Conservation (phyloP, 2,113 vertebrate genomes). For the Otolemur garnettii region DNA sequence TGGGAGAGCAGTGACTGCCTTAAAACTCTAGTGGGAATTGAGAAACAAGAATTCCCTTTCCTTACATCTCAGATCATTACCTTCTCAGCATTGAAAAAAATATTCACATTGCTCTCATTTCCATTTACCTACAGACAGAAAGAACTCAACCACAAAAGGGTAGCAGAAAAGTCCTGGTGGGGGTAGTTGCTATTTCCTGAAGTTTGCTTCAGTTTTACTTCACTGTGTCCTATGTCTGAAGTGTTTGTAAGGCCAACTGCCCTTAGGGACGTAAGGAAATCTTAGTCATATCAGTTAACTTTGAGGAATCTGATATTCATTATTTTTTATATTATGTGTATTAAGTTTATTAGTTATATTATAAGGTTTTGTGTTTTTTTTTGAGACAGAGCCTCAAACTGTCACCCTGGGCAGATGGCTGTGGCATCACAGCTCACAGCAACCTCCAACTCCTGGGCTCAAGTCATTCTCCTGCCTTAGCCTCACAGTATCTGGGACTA, state of each 20-base stretch:
- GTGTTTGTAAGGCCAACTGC: neutral
- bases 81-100: neutral
- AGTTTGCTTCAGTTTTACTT: neutral
- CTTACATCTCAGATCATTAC: neutral
- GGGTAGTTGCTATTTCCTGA: neutral
- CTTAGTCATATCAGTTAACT: neutral
- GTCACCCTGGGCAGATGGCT: too few species aligned
- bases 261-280: neutral
- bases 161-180: neutral
- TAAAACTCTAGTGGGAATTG: neutral
- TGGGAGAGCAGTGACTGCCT: neutral
- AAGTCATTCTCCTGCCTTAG: too few species aligned
- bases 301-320: neutral
- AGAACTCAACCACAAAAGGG: neutral
- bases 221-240: neutral
- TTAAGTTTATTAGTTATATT: constrained; percentile 5
- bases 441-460: too few species aligned
- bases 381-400: too few species aligned
- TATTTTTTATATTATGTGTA: neutral
- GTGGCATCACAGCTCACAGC: too few species aligned
- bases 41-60: neutral
- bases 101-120: constrained; percentile 30
- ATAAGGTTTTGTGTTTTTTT: too few species aligned
- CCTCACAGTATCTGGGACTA: too few species aligned
- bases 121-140: constrained; percentile 20